phyloP scores from a whole-genome alignment of 2,797 vertebrate species.

The Smutsia gigantea region DNA sequence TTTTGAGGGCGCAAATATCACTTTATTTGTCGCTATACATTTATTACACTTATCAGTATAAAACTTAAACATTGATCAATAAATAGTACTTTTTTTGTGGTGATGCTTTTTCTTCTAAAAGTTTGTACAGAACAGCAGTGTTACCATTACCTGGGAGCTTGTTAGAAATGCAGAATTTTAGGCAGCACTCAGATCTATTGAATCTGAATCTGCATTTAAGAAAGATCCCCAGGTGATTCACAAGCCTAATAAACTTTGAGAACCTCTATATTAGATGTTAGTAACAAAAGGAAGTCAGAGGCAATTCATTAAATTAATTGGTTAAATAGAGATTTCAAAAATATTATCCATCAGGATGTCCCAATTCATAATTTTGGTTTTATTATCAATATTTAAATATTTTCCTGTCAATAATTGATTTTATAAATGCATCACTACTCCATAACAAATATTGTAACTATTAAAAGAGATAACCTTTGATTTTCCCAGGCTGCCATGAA shows the following conservation, averaged over 20 bases:
- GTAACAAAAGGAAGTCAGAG: conserved; percentile 8
- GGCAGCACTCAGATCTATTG: background rate
- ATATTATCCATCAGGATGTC: background rate
- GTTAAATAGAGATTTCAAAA: conserved; percentile 33
- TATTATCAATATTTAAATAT: conserved; percentile 13
- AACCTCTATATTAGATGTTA: background rate
- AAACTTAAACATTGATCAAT: background rate
- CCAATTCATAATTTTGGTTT: background rate
- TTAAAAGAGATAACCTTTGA: background rate
- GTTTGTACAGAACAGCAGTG: background rate
- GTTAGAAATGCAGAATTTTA: conserved; percentile 14
- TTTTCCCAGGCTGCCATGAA: background rate
- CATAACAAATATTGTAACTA: background rate
- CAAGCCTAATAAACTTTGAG: conserved; percentile 20
- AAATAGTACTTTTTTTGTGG: background rate
- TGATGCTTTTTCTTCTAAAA: background rate
- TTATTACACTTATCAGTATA: background rate
- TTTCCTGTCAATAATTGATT: background rate
- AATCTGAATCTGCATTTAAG: conserved; percentile 1
- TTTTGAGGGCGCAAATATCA: background rate
- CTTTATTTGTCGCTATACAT: no score
- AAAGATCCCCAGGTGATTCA: background rate
- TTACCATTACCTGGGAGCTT: background rate
- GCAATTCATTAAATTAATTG: conserved; percentile 22
- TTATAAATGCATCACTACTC: background rate